Base-by-base conservation (phyloP, 2,888 invertebrate genomes). In the Drosophila neotestacea region DNA sequence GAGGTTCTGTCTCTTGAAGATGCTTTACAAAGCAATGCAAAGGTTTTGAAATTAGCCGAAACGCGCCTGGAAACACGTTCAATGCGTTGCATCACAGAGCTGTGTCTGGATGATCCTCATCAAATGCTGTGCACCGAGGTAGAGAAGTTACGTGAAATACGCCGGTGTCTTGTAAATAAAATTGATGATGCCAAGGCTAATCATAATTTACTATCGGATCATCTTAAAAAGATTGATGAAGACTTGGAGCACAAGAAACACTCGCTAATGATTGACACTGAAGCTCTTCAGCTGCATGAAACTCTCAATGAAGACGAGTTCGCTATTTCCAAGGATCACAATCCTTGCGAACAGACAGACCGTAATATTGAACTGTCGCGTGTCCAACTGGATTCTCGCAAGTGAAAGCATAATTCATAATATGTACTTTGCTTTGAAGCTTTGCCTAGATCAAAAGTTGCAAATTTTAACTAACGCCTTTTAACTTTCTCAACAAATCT, bases 51-150 rank as follows among this genome's bases (percentile, higher is more conserved):
- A 32, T 32, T 63, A 9, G 62, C 59, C 3, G 62, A 63, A 39
- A 63, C 62, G 0, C 59, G 62, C 1, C 27, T 63, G 4, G 62
- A 63, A 32, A 56, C 38, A 0, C 62, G 62, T 27, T 30, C 62
- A 7, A 63, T 63, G 62, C 62, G 62, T 5, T 63, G 47, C 22
- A 4, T 58, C 13, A 27, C 39, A 0, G 62, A 63, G 6, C 27
- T 63, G 4, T 47, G 58, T 11, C 47, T 63, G 34, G 62, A 63
- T 32, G 44, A 46, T 13, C 47, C 62, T 1, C 62, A 63, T 13
- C 6, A 16, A 4, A 10, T 39, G 30, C 62, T 63, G 9, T 58
- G 46, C 47, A 47, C 30, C 4, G 62, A 63, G 27, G 62, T 58
- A 32, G 62, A 63, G 10, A 63, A 39, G 27, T n/a, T 63, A 3